Evolutionary conservation across 2,888 invertebrate species (phyloP).

Genomic region (Capitulum mitella): DNA sequence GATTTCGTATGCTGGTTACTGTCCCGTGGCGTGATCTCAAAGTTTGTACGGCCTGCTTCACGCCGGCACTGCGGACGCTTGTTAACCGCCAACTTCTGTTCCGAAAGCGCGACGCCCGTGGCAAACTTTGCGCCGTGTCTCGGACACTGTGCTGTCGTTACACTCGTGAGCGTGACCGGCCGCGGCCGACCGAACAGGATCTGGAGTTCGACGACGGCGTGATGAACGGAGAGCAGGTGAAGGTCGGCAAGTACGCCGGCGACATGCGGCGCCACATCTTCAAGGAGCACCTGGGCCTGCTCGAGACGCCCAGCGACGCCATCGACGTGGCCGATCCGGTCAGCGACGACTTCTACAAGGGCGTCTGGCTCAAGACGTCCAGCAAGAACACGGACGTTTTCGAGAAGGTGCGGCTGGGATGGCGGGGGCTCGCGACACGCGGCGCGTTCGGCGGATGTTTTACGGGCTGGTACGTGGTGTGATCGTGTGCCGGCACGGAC

Average conservation of each 20-base stretch:
- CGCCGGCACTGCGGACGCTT: not conserved
- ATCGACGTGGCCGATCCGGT: conserved; percentile 71
- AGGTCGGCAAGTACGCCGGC: conserved; percentile 79
- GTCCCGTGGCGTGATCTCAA: no score
- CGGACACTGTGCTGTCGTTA: no score
- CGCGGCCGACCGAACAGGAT: conserved; percentile 51
- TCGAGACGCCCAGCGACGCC: conserved; percentile 47
- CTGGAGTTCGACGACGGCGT: conserved; percentile 67
- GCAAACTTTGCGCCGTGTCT: no score
- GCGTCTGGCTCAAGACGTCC: conserved; percentile 74
- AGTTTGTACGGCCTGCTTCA: no score
- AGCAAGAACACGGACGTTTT: conserved; percentile 76
- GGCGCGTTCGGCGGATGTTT: not conserved
- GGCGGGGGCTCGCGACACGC: not conserved
- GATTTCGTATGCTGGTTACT: no score
- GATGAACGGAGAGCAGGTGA: conserved; percentile 73
- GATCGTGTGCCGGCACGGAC: not conserved
- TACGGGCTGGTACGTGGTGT: no score
- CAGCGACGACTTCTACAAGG: conserved; percentile 70
- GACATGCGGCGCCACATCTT: conserved; percentile 76
- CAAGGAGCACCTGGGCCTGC: conserved; percentile 79
- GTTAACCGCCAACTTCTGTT: no score
- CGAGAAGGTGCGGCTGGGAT: conserved; percentile 56
- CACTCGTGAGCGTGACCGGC: conserved; percentile 26
- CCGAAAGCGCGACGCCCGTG: no score